These are phyloP conservation scores for Merluccius polli DNA, from an alignment of 2,797 vertebrate genomes.

Conservation along the genomic window DNA sequence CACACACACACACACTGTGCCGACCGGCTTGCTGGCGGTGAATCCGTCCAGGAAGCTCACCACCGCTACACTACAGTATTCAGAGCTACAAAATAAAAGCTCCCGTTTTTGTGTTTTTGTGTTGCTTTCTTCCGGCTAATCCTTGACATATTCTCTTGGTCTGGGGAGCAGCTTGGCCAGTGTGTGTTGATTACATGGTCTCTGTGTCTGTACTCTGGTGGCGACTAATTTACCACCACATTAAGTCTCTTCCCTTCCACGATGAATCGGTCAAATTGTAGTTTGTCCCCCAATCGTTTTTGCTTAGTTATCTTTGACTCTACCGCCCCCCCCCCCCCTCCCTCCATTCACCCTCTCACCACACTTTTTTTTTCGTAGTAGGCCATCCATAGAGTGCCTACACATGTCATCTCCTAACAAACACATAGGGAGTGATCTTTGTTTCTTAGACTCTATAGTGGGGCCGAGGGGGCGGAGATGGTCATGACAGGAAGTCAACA, in stretches of 20 bases:
- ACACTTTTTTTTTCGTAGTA: slow-evolving; percentile 31
- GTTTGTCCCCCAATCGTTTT: not conserved
- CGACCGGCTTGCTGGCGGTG: slow-evolving; percentile 40
- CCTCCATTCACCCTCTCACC: slow-evolving; percentile 45
- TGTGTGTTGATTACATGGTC: slow-evolving; percentile 61
- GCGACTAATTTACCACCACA: slow-evolving; percentile 48
- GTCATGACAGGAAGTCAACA: too few species aligned
- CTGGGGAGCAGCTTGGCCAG: slow-evolving; percentile 57
- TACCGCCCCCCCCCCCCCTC: too few species aligned
- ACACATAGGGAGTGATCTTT: slow-evolving; percentile 58
- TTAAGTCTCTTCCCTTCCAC: slow-evolving; percentile 43
- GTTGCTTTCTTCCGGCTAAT: slow-evolving; percentile 86
- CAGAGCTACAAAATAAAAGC: too few species aligned
- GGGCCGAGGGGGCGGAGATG: too few species aligned
- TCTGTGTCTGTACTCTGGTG: slow-evolving; percentile 51
- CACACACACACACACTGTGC: slow-evolving; percentile 39
- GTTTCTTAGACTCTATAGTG: slow-evolving; percentile 36
- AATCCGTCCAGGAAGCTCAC: slow-evolving; percentile 49
- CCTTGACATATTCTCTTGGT: slow-evolving; percentile 63
- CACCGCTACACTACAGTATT: too few species aligned
- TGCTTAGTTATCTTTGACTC: slow-evolving; percentile 38
- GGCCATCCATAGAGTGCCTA: slow-evolving; percentile 52
- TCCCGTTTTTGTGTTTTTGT: slow-evolving; percentile 89
- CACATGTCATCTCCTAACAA: slow-evolving; percentile 69
- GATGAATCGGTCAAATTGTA: slow-evolving; percentile 37